Percentiles rank a stretch among this genome's conserved stretches.
Conservation (phyloP, 2,888 invertebrate species). For the Boloria selene region DNA sequence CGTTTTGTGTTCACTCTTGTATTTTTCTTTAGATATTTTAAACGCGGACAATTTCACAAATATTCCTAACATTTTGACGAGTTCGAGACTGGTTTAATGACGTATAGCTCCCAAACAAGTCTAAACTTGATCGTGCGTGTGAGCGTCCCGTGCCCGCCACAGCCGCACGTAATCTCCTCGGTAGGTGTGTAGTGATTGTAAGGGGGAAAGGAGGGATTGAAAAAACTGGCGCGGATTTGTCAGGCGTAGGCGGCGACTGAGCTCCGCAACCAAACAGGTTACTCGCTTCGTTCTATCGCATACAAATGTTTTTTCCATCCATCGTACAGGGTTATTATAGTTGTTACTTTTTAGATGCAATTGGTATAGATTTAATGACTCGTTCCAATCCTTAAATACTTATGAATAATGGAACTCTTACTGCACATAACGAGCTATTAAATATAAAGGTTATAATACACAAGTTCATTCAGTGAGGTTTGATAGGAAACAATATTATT, state of each 20-base stretch:
- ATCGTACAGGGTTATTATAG: conserved; percentile 62
- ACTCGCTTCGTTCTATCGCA: conserved; percentile 62
- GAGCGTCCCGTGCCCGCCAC: conserved; percentile 51
- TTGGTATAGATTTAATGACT: conserved; percentile 22
- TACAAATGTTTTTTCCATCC: conserved; percentile 67
- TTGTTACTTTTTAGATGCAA: conserved; percentile 22
- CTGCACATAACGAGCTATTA: conserved; percentile 9
- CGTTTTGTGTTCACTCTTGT: conserved; percentile 18
- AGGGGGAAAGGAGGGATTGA: conserved; percentile 46
- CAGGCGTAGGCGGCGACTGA: conserved; percentile 69
- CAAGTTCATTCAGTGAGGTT: conserved; percentile 35
- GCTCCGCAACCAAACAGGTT: conserved; percentile 75
- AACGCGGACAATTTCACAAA: conserved; percentile 40
- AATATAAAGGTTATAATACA: conserved; percentile 1
- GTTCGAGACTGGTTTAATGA: conserved; percentile 42
- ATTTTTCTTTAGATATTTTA: conserved; percentile 29
- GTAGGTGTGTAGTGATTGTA: conserved; percentile 41
- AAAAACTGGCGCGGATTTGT: conserved; percentile 74
- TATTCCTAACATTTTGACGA: conserved; percentile 41
- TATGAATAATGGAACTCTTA: conserved; percentile 20
- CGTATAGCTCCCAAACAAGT: conserved; percentile 58
- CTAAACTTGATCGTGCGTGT: conserved; percentile 63
- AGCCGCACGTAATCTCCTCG: conserved; percentile 41
- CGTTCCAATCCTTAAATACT: conserved; percentile 20
- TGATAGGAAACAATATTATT: conserved; percentile 52